These are phyloP conservation scores for Ganaspis brasiliensis DNA, from an alignment of 2,888 invertebrate genomes.

Conservation along the genomic window DNA sequence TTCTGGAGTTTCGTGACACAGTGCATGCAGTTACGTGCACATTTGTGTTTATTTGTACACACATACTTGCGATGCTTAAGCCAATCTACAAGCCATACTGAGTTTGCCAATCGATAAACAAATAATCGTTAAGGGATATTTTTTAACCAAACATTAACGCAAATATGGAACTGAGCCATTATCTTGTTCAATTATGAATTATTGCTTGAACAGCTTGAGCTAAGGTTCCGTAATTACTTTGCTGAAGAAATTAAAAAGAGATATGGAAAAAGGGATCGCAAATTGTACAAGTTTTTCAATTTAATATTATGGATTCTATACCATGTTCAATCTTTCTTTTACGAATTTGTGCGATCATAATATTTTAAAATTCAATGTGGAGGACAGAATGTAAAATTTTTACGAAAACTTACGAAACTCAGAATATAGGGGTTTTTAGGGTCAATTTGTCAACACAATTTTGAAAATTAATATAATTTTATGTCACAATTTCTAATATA, in stretches of 20 bases:
- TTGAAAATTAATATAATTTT: too few species aligned
- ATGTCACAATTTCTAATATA: too few species aligned
- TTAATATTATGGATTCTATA: too few species aligned
- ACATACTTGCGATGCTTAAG: not conserved
- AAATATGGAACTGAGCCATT: not conserved
- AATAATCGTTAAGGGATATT: constrained; percentile 16
- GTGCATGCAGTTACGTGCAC: not conserved
- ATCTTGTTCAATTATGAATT: not conserved
- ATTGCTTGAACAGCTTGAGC: constrained; percentile 2
- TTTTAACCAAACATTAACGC: not conserved
- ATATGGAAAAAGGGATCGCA: not conserved
- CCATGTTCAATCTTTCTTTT: too few species aligned
- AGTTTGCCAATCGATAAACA: constrained; percentile 9
- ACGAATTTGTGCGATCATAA: too few species aligned
- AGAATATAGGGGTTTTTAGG: too few species aligned
- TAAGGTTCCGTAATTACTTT: not conserved
- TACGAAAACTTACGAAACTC: too few species aligned
- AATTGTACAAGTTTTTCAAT: too few species aligned
- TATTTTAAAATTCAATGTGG: too few species aligned
- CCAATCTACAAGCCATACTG: not conserved
- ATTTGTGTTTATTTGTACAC: constrained; percentile 21
- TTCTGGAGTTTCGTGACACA: constrained; percentile 20
- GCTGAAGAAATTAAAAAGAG: not conserved
- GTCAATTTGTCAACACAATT: too few species aligned
- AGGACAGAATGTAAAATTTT: too few species aligned